Conservation (phyloP, 1,140 invertebrate genomes). For the Rhagoletis zephyria region DNA sequence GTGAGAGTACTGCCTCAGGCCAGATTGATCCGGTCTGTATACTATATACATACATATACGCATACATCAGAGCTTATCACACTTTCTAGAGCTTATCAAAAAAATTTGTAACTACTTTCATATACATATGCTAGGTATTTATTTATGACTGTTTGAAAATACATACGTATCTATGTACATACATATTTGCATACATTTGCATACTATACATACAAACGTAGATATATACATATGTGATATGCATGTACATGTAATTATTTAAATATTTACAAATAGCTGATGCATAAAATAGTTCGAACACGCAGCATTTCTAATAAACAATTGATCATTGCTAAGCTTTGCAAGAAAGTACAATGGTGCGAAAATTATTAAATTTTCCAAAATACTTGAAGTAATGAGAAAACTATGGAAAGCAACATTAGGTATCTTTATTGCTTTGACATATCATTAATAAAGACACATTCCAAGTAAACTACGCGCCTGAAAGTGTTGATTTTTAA, state of each 20-base stretch:
- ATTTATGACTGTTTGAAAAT: not conserved
- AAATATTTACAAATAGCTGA: too few species aligned
- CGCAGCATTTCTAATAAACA: too few species aligned
- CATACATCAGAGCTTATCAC: not conserved
- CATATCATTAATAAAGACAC: too few species aligned
- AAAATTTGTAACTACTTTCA: constrained; percentile 20
- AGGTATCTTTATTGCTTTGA: too few species aligned
- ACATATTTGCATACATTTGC: not conserved
- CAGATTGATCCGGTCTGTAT: not conserved
- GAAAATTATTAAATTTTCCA: too few species aligned
- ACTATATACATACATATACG: not conserved
- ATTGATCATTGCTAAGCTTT: too few species aligned
- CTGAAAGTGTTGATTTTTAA: too few species aligned
- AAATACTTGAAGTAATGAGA: too few species aligned
- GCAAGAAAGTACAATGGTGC: too few species aligned
- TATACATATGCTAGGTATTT: not conserved
- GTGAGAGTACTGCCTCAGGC: not conserved
- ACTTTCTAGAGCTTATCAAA: constrained; percentile 25
- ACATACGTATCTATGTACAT: not conserved
- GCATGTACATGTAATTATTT: not conserved
- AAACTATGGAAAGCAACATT: too few species aligned
- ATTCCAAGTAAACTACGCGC: too few species aligned
- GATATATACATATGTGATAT: not conserved
- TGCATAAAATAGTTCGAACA: too few species aligned
- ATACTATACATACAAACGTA: not conserved